Evolutionary conservation across 1,140 invertebrate genomes (phyloP).

Genomic region (Halyomorpha halys): DNA sequence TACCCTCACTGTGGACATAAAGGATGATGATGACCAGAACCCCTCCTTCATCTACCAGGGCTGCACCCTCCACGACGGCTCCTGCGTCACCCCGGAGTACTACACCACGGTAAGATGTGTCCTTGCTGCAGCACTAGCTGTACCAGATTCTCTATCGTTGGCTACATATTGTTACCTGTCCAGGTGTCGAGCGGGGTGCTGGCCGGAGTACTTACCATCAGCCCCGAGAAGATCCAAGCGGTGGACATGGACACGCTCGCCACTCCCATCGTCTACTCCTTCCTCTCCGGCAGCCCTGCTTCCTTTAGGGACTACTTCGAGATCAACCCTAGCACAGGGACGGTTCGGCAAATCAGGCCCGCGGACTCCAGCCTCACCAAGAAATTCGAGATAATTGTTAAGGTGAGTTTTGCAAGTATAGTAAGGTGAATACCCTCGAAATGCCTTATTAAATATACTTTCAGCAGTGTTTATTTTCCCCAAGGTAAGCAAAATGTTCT

Average conservation of each 20-base stretch:
- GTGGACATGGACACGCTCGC: constrained; percentile 80
- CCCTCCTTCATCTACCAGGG: constrained; percentile 76
- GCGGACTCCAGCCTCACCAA: constrained; percentile 64
- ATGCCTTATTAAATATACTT: no score
- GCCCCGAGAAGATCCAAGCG: constrained; percentile 80
- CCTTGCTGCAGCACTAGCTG: no score
- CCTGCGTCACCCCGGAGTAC: constrained; percentile 75
- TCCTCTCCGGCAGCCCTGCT: constrained; percentile 63
- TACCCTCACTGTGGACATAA: constrained; percentile 72
- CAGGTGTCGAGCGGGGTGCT: constrained; percentile 69
- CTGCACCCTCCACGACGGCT: constrained; percentile 62
- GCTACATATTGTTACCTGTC: neutral
- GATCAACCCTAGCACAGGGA: constrained; percentile 67
- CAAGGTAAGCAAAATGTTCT: no score
- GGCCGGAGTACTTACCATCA: constrained; percentile 66
- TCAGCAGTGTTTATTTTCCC: no score
- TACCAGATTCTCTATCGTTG: no score
- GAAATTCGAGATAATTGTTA: constrained; percentile 60
- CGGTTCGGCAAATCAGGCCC: constrained; percentile 64
- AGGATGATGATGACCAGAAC: constrained; percentile 81
- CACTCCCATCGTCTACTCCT: constrained; percentile 66
- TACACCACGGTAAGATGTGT: constrained; percentile 47
- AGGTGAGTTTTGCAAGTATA: constrained; percentile 40
- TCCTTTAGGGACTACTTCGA: constrained; percentile 71
- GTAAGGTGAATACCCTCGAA: no score